These are phyloP conservation scores for Drosophila lowei DNA, from an alignment of 1,140 invertebrate genomes.

Conservation along the genomic window DNA sequence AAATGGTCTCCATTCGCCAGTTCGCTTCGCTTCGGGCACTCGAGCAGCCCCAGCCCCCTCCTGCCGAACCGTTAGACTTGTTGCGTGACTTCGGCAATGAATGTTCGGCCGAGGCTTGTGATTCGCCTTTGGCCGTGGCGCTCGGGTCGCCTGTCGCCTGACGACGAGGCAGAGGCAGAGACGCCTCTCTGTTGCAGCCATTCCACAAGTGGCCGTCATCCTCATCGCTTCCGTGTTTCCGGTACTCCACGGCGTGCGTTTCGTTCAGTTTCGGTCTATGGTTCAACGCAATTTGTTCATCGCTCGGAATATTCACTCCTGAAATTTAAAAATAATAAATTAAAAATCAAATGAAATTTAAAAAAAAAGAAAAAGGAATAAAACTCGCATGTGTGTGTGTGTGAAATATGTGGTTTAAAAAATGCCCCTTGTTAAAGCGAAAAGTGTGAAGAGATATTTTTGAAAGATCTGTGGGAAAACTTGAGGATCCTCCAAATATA, in stretches of 20 bases:
- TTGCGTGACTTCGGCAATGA: conserved; percentile 30
- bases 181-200: conserved; percentile 50
- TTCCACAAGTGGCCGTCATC: conserved; percentile 79
- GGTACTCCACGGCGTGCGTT: conserved; percentile 48
- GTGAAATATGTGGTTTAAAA: not conserved
- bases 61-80: conserved; percentile 26
- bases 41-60: conserved; percentile 49
- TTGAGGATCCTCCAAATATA: conserved; percentile 8
- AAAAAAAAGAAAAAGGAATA: not conserved
- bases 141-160: conserved; percentile 34
- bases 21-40: conserved; percentile 23
- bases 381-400: not conserved
- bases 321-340: conserved; percentile 3
- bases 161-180: conserved; percentile 6
- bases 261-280: conserved; percentile 57
- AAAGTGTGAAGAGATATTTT: conserved; percentile 34
- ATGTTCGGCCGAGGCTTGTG: conserved; percentile 55
- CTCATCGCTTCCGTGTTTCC: conserved; percentile 72
- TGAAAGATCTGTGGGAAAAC: conserved; percentile 12
- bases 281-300: conserved; percentile 44
- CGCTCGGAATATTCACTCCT: conserved; percentile 5
- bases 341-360: not conserved
- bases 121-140: conserved; percentile 56
- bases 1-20: conserved; percentile 69
- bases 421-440: conserved; percentile 19